Evolutionary conservation across 2,113 vertebrate genomes (phyloP).

Genomic region (Eptatretus burgeri): DNA sequence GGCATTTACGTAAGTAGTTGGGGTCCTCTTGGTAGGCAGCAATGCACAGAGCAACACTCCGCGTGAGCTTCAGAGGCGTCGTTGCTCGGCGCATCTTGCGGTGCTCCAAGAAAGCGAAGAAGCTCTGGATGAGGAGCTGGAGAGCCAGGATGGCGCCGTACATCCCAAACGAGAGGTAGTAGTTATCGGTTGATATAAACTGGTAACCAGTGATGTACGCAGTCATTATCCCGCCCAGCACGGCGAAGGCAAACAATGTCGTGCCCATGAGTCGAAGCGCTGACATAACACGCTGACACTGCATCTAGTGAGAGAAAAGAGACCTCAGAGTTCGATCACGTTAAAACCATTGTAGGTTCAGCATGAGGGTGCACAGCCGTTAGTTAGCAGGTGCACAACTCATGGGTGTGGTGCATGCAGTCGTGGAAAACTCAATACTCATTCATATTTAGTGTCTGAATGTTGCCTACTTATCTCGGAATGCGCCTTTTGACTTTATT

Average conservation of each 20-base stretch:
- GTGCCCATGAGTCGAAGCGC: constrained; percentile 48
- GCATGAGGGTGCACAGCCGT: constrained; percentile 14
- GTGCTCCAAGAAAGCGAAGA: constrained; percentile 86
- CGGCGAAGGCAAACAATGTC: constrained; percentile 60
- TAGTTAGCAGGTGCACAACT: constrained; percentile 43
- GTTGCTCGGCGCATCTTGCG: constrained; percentile 35
- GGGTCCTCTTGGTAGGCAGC: constrained; percentile 88
- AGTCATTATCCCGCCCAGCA: constrained; percentile 63
- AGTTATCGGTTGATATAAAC: constrained; percentile 89
- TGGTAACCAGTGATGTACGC: constrained; percentile 91
- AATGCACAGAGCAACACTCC: constrained; percentile 60
- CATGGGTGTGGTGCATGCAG: neutral
- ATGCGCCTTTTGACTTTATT: too few relatives aligned
- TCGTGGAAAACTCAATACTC: too few relatives aligned
- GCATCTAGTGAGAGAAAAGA: constrained; percentile 4
- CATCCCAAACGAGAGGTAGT: constrained; percentile 86
- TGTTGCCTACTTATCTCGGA: too few relatives aligned
- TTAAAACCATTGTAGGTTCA: neutral
- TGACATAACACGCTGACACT: constrained; percentile 17
- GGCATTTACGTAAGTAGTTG: constrained; percentile 69
- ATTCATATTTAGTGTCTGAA: too few relatives aligned
- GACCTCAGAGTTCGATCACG: neutral
- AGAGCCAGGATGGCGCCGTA: constrained; percentile 80
- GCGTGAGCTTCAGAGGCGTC: constrained; percentile 17
- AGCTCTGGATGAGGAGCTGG: constrained; percentile 71